A percentile compares a stretch with the other conserved stretches of the same genome.
Evolutionary conservation across 2,797 vertebrate genomes (phyloP).

Genomic region (Megalops cyprinoides): DNA sequence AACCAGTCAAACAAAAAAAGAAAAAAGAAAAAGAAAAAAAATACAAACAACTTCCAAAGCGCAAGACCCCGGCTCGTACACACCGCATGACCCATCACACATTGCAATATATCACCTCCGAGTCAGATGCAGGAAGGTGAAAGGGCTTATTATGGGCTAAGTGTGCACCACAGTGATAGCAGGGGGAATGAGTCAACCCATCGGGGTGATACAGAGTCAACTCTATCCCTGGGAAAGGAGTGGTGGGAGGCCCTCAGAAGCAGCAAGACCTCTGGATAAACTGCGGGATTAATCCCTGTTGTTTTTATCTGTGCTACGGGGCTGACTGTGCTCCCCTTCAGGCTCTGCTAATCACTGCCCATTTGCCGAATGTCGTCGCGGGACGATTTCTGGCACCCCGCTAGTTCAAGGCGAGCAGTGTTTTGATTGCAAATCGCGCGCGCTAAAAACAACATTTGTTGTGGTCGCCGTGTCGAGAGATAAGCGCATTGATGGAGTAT

Average conservation of each 20-base stretch:
- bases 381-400: background rate
- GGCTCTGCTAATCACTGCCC: slow-evolving; percentile 17
- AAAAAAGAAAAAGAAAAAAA: slow-evolving; percentile 35
- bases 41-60: slow-evolving; percentile 1
- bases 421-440: background rate
- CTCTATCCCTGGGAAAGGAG: background rate
- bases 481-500: background rate
- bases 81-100: slow-evolving; percentile 32
- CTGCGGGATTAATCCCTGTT: background rate
- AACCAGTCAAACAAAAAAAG: slow-evolving; percentile 39
- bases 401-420: slow-evolving; percentile 2
- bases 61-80: slow-evolving; percentile 11
- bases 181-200: background rate
- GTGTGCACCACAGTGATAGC: background rate
- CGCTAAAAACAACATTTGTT: background rate
- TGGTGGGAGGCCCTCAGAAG: background rate
- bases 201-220: slow-evolving; percentile 1
- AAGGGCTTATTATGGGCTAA: background rate
- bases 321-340: background rate
- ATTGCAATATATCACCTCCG: slow-evolving; percentile 46
- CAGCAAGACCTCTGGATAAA: slow-evolving; percentile 6
- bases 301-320: background rate
- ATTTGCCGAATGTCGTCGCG: slow-evolving; percentile 17
- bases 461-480: background rate
- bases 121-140: slow-evolving; percentile 34